Evolutionary conservation across 2,888 invertebrate species (phyloP).

Genomic region (Ditylenchus weischeri): DNA sequence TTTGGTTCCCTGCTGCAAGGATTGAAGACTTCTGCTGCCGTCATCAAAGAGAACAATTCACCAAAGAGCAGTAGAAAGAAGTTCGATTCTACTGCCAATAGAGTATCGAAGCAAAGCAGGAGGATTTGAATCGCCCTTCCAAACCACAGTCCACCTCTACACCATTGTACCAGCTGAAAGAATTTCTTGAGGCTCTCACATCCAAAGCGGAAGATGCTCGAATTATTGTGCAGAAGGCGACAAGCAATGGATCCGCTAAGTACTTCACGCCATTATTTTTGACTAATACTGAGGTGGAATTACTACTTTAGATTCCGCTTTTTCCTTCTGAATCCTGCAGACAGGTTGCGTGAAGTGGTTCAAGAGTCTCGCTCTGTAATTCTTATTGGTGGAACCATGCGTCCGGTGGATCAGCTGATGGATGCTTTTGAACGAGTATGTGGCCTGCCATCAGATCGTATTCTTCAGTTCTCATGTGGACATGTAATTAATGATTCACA

Average conservation of each 20-base stretch:
- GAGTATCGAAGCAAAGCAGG: background rate
- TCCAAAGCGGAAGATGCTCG: conserved; percentile 25
- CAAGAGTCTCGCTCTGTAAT: conserved; percentile 70
- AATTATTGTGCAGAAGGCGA: conserved; percentile 15
- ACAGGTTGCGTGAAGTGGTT: conserved; percentile 78
- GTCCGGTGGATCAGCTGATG: conserved; percentile 82
- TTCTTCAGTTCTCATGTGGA: conserved; percentile 77
- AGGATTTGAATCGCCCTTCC: background rate
- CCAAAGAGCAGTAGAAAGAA: background rate
- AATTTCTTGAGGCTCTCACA: conserved; percentile 45
- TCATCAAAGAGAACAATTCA: background rate
- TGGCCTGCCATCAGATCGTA: conserved; percentile 63
- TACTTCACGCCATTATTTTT: background rate
- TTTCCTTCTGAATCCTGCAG: conserved; percentile 70
- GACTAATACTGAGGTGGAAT: background rate
- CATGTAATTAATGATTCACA: conserved; percentile 67
- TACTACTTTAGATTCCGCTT: conserved; percentile 37
- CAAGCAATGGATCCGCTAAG: background rate
- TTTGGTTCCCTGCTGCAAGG: background rate
- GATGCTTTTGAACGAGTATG: conserved; percentile 65
- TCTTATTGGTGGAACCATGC: conserved; percentile 96
- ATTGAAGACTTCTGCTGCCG: background rate
- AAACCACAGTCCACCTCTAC: conserved; percentile 12
- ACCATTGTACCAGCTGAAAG: conserved; percentile 44
- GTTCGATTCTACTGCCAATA: background rate